phyloP scores from a whole-genome alignment of 2,888 invertebrate genomes.

The Eubasilissa splendida region DNA sequence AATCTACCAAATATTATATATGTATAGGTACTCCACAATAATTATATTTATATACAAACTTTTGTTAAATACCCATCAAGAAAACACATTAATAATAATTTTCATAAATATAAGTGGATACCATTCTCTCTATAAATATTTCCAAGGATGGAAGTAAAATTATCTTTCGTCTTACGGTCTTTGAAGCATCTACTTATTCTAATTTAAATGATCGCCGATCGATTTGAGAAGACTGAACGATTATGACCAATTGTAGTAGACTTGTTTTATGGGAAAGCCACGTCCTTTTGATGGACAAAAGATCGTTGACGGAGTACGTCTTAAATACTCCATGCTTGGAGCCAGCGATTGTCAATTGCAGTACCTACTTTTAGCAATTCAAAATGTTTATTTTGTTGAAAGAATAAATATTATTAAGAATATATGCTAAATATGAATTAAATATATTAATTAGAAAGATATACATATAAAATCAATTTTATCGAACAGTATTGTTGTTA shows the following conservation, averaged over 20 bases:
- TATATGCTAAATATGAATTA: no score
- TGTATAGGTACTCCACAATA: no score
- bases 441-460: no score
- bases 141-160: constrained; percentile 8
- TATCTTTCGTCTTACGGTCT: constrained; percentile 1
- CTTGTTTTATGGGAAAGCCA: constrained; percentile 50
- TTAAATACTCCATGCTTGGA: constrained; percentile 20
- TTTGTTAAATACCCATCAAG: no score
- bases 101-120: constrained; percentile 8
- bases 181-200: constrained; percentile 41
- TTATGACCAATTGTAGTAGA: constrained; percentile 45
- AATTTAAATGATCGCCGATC: constrained; percentile 49
- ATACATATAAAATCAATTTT: no score
- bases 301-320: constrained; percentile 33
- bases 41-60: no score
- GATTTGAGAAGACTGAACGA: constrained; percentile 36
- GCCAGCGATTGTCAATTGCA: constrained; percentile 8
- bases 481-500: no score
- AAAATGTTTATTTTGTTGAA: no score
- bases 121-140: constrained; percentile 21
- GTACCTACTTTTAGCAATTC: neutral
- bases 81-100: neutral
- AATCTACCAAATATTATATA: no score
- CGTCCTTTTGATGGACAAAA: constrained; percentile 51
- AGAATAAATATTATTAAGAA: no score